Evolutionary conservation across 2,113 vertebrate genomes (phyloP), one percentile per base, ranked within the genome.

Genomic region (Prochilodus magdalenae): DNA sequence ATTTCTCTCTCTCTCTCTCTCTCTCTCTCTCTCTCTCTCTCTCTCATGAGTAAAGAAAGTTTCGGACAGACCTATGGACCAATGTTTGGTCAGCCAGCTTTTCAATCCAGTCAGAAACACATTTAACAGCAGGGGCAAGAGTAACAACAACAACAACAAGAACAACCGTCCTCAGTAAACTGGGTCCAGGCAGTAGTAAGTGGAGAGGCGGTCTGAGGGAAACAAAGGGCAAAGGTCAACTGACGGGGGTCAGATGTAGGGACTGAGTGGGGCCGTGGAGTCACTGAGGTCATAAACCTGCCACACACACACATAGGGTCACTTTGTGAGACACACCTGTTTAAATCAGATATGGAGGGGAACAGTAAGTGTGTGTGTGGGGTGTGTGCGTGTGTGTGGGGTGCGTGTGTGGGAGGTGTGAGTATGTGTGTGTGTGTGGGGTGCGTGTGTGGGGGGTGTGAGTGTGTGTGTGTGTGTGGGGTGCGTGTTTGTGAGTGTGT

Each of bases 201-300:
- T 3, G n/a, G 15, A 26, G 53, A 72, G 77, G 66, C 29, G 44
- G 51, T 65, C 63, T 74, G 79, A 40, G 70, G 71, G 59, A 73
- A 30, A 14, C 63, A 33, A 16, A 66, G 63, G 63, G 0, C 15
- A 66, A 8, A 33, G 15, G 63, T 33, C 27, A 24, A 18, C 26
- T 26, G 40, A 40, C 79, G 51, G 59, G 59, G 70, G 47, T 74
- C 79, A 53, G 24, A 24, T 29, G 36, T 59, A 72, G 26, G 59
- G 78, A 30, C 69, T n/a, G 69, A 49, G 20, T 72, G 69, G 69
- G 60, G 62, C 67, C 49, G 49, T 44, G 51, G 22, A 22, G 53
- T 57, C 55, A 69, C 67, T 65, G 67, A 24, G 49, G 63, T 78
- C 77, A 79, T 79, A 70, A 70, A 70, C 30, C 57, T 40, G 29